A percentile compares a stretch with the other conserved stretches of the same genome.
Evolutionary conservation across 2,888 invertebrate genomes (phyloP).

Genomic region (Pandemis heparana): DNA sequence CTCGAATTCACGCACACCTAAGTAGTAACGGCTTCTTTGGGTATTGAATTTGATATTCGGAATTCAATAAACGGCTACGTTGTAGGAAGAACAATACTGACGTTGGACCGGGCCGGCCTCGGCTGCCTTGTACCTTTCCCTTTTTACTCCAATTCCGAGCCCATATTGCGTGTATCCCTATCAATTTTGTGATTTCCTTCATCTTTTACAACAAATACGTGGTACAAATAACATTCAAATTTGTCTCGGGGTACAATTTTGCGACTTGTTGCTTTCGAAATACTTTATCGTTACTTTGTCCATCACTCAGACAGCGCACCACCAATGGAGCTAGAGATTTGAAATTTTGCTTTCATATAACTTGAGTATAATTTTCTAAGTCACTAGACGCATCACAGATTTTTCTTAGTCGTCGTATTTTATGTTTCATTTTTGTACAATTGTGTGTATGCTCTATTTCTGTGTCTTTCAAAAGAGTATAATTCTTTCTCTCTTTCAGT

Average conservation of each 20-base stretch:
- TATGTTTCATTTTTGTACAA: no score
- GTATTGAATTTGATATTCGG: conserved; percentile 15
- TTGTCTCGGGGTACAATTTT: neutral
- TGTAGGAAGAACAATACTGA: conserved; percentile 14
- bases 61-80: conserved; percentile 14
- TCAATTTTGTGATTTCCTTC: conserved; percentile 21
- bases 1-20: neutral
- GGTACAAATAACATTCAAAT: conserved; percentile 14
- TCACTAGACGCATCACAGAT: no score
- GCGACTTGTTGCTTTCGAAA: neutral
- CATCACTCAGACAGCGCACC: no score
- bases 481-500: no score
- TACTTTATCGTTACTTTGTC: neutral
- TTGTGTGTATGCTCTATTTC: no score
- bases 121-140: conserved; percentile 7
- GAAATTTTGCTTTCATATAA: no score
- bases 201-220: conserved; percentile 1
- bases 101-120: neutral
- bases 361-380: no score
- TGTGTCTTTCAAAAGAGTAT: no score
- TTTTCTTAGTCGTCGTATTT: no score
- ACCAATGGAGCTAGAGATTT: no score
- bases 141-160: neutral
- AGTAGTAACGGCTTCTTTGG: neutral
- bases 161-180: conserved; percentile 17